Evolutionary conservation across 2,113 vertebrate genomes (phyloP), one percentile per base, ranked within the genome.

Genomic region (Eptesicus fuscus): DNA sequence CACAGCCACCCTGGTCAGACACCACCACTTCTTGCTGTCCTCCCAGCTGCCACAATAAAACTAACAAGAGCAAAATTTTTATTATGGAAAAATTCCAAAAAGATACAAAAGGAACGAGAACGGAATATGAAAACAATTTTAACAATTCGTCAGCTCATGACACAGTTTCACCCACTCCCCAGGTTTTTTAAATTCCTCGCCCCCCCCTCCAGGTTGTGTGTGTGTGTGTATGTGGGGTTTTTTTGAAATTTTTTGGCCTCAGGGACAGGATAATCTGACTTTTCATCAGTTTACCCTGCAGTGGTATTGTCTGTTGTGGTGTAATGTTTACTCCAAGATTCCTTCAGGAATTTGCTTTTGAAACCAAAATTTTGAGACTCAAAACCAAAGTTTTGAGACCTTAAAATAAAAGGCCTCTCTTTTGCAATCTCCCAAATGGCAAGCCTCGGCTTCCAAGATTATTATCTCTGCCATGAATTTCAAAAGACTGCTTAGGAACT

Each of bases 401-500:
- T 76, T 67, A 35, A 23, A 67, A 25, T 14, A 73, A 83, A 59
- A 59, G 37, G 1, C 5, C 28, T 49, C 23, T 69, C 30, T 71
- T 63, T 92, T 67, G 40, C 51, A 73, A 51, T 71, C 65, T 92
- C 85, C 59, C 84, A 70, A 51, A 94, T 70, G 14, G 69, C 91
- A 96, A 94, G 37, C 9, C 17, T 93, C 91, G 37, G 71, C 86
- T 80, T 94, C 80, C 93, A 76, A 88, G 85, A 77, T 91, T 69
- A 70, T 63, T 47, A 56, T 90, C 65, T 83, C 82, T 86, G 87
- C 63, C 74, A 89, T 53, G 53, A 78, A 89, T 94, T 95, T 91
- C 78, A 91, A 91, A 94, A 90, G 65, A 51, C 51, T 88, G 30
- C 51, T 88, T 71, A 67, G 40, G 51, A 91, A 76, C 77, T 59